Base-by-base conservation (phyloP, 2,888 invertebrate genomes). In the Carterocephalus palaemon region DNA sequence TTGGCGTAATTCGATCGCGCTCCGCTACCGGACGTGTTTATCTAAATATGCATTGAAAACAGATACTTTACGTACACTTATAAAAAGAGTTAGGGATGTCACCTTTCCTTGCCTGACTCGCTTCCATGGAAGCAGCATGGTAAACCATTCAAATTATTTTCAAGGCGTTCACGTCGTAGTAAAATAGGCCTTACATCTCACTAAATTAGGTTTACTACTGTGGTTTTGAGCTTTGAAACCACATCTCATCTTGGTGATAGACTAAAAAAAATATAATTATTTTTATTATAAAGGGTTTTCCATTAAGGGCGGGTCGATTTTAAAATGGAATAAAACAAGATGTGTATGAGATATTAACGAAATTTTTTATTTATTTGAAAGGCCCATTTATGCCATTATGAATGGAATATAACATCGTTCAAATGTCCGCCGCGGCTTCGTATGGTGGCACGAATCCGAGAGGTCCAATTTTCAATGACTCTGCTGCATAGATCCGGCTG, bases 1-100 rank as follows among this genome's bases (percentile, higher is more conserved):
- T 57, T 53, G 45, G 50, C 46, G 66, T 60, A 66, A 68, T 57
- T 48, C 46, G 59, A 66, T 48, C 50, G 34, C 32, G 46, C 47
- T 49, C 40, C 19, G 40, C 37, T 43, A 51, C 60, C 64, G 67
- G 66, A 68, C 63, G 61, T 63, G 49, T 55, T 57, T 68, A 65
- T 63, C 62, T 60, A 58, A 59, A 61, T 63, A 56, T 42, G 49
- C 46, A 33, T 36, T 48, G 52, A 48, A 52, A 52, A 48, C 42
- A 36, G 47, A 52, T 47, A 36, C 42, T 42, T 23, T 13, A 40
- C 40, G 16, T 22, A 31, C 5, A 24, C 17, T 3, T 26, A 26
- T 12, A 4, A 1, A 17, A 6, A 12, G 2, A 4, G 1, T 2
- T 40, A 40, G 23, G 40, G 40, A 17, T 40, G 31, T n/a, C 32